phyloP scores from a whole-genome alignment of 2,113 vertebrate species.

The Noctilio leporinus region DNA sequence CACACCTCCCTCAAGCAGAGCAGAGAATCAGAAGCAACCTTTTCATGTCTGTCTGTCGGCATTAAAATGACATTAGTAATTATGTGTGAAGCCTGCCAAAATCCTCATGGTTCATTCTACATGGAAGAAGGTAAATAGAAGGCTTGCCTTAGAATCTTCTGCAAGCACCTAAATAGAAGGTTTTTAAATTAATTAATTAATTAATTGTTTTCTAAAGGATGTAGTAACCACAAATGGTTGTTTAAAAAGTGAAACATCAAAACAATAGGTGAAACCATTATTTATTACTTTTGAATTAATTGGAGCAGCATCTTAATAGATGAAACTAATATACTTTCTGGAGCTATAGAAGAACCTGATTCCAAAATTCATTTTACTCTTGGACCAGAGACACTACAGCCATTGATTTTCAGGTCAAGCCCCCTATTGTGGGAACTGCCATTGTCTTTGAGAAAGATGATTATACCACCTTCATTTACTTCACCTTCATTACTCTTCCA shows the following conservation, averaged over 20 bases:
- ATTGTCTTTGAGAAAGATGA: not conserved
- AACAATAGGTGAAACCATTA: not conserved
- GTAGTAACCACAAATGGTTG: not conserved
- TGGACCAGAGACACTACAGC: not conserved
- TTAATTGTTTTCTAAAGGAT: not conserved
- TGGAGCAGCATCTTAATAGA: not conserved
- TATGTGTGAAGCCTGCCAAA: not conserved
- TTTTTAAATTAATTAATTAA: not conserved
- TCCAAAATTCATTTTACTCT: not conserved
- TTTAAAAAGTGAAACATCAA: not conserved
- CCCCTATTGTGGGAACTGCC: not conserved
- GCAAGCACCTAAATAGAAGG: not conserved
- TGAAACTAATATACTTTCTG: not conserved
- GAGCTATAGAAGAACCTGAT: not conserved
- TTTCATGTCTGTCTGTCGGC: not conserved
- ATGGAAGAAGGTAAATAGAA: not conserved
- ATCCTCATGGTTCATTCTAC: not conserved
- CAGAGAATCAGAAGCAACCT: not conserved
- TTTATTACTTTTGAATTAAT: constrained; percentile 11
- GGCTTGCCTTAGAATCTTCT: not conserved
- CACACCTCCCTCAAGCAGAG: not conserved
- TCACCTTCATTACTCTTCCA: not conserved
- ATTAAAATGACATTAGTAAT: not conserved
- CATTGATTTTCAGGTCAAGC: not conserved
- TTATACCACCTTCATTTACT: not conserved